phyloP scores from a whole-genome alignment of 2,797 vertebrate genomes.

The Kryptopterus vitreolus region DNA sequence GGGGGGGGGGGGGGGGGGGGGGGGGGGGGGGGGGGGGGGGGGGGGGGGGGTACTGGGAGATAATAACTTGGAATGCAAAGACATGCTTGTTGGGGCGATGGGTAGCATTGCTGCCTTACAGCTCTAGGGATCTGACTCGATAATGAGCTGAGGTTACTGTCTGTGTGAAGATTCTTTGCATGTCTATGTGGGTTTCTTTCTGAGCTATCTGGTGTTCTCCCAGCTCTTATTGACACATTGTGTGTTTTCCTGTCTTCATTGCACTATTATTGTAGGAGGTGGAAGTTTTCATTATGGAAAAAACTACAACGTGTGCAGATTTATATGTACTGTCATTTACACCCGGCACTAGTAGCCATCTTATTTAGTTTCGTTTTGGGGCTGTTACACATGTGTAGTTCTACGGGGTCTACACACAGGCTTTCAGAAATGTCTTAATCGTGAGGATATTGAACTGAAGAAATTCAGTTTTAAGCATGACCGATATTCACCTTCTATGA shows the following conservation, averaged over 20 bases:
- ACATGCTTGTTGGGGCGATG: conserved; percentile 10
- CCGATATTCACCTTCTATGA: not conserved
- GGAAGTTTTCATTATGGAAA: not conserved
- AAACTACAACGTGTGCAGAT: not conserved
- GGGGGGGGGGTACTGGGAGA: not conserved
- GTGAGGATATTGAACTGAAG: not conserved
- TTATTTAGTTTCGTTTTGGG: too few species aligned
- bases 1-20: too few species aligned
- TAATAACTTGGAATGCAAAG: not conserved
- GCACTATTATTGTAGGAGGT: not conserved
- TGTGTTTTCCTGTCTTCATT: not conserved
- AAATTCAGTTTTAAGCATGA: not conserved
- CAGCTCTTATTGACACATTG: not conserved
- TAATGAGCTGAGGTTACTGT: conserved; percentile 22
- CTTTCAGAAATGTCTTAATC: not conserved
- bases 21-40: too few species aligned
- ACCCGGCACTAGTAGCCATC: too few species aligned
- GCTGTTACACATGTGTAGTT: too few species aligned
- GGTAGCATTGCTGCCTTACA: not conserved
- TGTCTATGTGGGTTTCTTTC: conserved; percentile 1
- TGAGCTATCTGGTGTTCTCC: not conserved
- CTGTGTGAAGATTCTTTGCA: not conserved
- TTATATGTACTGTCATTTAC: too few species aligned
- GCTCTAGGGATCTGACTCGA: not conserved
- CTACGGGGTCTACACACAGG: too few species aligned